Evolutionary conservation across 2,888 invertebrate species (phyloP).

Genomic region (Tenthredo livida): DNA sequence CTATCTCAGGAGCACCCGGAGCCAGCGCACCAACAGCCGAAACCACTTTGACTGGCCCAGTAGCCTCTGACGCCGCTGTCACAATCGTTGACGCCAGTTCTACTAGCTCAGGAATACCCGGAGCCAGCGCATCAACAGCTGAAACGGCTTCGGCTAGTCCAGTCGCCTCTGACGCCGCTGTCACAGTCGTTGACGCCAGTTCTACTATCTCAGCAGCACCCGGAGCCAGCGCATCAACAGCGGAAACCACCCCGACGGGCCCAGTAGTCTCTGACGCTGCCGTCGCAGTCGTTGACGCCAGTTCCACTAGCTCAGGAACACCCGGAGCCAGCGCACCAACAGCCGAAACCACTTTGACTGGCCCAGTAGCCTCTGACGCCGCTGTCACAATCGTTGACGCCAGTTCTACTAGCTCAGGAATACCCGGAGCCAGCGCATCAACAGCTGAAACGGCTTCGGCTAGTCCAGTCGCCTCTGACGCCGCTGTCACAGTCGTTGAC

Average conservation of each 20-base stretch:
- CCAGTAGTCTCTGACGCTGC: background rate
- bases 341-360: background rate
- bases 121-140: background rate
- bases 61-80: background rate
- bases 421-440: too few species aligned
- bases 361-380: background rate
- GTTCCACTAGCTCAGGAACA: background rate
- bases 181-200: background rate
- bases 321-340: background rate
- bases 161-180: background rate
- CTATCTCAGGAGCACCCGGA: too few species aligned
- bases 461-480: too few species aligned
- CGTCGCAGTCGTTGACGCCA: background rate
- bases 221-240: background rate
- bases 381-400: background rate
- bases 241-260: background rate
- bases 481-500: too few species aligned
- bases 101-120: background rate
- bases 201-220: background rate
- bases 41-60: background rate
- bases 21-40: too few species aligned
- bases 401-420: background rate
- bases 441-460: too few species aligned
- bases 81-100: background rate
- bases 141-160: background rate